Evolutionary conservation across 2,888 invertebrate species (phyloP).

Genomic region (Eueremaeus valkanovi): DNA sequence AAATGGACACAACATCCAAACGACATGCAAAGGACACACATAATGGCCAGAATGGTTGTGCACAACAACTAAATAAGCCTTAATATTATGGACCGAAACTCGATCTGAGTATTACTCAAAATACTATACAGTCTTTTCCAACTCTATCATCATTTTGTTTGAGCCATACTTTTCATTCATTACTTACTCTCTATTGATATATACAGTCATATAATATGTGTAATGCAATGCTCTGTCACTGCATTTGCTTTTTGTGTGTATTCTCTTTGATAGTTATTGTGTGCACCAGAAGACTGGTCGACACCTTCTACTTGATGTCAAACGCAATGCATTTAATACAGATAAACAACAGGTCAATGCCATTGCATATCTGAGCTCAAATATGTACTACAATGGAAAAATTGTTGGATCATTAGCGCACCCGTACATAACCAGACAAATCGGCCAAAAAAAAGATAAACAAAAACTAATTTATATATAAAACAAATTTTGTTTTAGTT

Average conservation of each 20-base stretch:
- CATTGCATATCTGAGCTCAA: background rate
- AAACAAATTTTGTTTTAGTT: background rate
- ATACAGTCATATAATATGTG: too few species aligned
- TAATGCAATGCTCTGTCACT: slow-evolving; percentile 6
- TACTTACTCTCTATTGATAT: background rate
- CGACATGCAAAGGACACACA: slow-evolving; percentile 22
- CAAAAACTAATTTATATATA: background rate
- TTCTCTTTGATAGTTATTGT: slow-evolving; percentile 21
- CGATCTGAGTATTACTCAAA: slow-evolving; percentile 11
- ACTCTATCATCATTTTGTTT: slow-evolving; percentile 15
- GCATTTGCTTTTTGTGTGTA: background rate
- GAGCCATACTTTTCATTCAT: background rate
- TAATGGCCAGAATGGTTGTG: background rate
- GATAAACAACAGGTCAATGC: slow-evolving; percentile 25
- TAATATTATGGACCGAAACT: slow-evolving; percentile 27
- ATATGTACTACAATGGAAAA: background rate
- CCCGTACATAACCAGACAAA: too few species aligned
- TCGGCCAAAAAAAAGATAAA: background rate
- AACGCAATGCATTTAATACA: background rate
- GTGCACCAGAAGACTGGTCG: background rate
- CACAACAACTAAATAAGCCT: slow-evolving; percentile 1
- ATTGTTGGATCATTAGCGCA: background rate
- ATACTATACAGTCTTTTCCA: background rate
- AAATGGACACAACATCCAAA: slow-evolving; percentile 30
- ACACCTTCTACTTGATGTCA: slow-evolving; percentile 17